Evolutionary conservation across 2,113 vertebrate species (phyloP).

Genomic region (Gallinago paraguaiae): DNA sequence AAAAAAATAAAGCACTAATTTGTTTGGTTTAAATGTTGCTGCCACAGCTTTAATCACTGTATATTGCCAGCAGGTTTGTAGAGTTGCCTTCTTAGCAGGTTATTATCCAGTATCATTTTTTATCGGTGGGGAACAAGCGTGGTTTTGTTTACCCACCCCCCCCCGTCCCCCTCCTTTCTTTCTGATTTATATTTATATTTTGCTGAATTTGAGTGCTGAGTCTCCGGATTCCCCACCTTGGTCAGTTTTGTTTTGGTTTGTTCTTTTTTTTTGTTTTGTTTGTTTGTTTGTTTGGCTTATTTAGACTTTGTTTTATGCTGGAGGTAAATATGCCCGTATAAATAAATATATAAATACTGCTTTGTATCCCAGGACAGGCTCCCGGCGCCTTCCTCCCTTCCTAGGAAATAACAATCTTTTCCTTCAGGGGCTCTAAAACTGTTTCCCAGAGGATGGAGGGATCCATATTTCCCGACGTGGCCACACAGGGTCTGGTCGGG

Average conservation of each 20-base stretch:
- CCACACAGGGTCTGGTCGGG: too few relatives aligned
- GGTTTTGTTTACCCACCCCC: background rate
- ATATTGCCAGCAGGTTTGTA: slow-evolving; percentile 61
- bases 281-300: slow-evolving; percentile 31
- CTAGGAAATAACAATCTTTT: background rate
- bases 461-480: background rate
- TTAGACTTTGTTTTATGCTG: slow-evolving; percentile 57
- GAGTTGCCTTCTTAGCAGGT: slow-evolving; percentile 54
- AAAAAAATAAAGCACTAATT: slow-evolving; percentile 55
- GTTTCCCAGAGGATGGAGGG: accelerated
- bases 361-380: slow-evolving; percentile 75
- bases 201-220: slow-evolving; percentile 33
- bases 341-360: slow-evolving; percentile 81
- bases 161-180: background rate
- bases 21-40: slow-evolving; percentile 56
- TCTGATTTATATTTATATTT: slow-evolving; percentile 76
- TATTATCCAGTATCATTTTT: slow-evolving; percentile 28
- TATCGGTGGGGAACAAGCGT: slow-evolving; percentile 8
- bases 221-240: background rate
- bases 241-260: background rate
- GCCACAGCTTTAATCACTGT: slow-evolving; percentile 66
- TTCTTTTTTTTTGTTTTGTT: background rate
- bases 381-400: background rate
- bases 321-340: slow-evolving; percentile 72
- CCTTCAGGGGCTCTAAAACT: background rate